Evolutionary conservation across 1,140 invertebrate genomes (phyloP).

Genomic region (Harpegnathos saltator): DNA sequence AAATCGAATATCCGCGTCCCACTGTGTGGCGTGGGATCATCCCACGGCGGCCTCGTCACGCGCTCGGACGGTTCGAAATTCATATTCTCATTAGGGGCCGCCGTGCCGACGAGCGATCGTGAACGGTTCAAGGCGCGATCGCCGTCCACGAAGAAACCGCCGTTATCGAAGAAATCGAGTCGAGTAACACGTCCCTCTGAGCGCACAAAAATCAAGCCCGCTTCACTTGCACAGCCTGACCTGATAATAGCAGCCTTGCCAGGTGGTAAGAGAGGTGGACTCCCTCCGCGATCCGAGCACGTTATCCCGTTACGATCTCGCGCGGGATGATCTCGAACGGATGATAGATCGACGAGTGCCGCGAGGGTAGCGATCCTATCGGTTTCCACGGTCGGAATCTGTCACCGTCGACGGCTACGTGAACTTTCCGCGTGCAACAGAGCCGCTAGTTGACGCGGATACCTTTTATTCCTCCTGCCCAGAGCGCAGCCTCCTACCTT

Average conservation of each 20-base stretch:
- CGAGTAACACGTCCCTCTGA: too few relatives aligned
- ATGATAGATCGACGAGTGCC: conserved; percentile 69
- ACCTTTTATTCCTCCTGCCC: conserved; percentile 48
- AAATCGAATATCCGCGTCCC: conserved; percentile 70
- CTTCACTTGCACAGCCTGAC: too few relatives aligned
- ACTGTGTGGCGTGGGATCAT: conserved; percentile 61
- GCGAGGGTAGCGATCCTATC: conserved; percentile 65
- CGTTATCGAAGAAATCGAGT: neutral
- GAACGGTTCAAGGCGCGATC: too few relatives aligned
- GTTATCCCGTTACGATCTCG: conserved; percentile 39
- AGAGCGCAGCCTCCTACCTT: neutral
- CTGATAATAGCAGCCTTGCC: neutral
- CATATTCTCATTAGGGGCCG: conserved; percentile 1
- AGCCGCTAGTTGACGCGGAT: conserved; percentile 62
- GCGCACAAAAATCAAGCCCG: neutral
- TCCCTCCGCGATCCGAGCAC: neutral
- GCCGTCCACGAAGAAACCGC: too few relatives aligned
- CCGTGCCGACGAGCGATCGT: neutral
- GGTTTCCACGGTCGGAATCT: conserved; percentile 66
- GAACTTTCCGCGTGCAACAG: conserved; percentile 53
- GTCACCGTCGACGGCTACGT: conserved; percentile 75
- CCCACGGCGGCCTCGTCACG: neutral
- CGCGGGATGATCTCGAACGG: conserved; percentile 8
- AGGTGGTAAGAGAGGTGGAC: neutral
- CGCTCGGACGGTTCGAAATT: conserved; percentile 22